phyloP scores from a whole-genome alignment of 2,797 vertebrate genomes.

The Brotogeris chrysoptera region DNA sequence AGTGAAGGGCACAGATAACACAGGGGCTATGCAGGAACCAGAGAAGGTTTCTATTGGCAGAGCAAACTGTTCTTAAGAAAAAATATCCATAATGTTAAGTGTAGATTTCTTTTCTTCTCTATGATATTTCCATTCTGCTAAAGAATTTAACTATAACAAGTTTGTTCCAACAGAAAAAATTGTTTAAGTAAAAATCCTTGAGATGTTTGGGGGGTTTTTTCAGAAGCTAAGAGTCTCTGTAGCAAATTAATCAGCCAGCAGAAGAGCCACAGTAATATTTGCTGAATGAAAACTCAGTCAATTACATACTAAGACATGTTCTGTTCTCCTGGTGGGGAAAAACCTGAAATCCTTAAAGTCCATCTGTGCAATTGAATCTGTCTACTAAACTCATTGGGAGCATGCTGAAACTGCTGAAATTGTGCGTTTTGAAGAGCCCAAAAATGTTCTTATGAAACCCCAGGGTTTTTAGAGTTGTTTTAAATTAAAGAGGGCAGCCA shows the following conservation, averaged over 20 bases:
- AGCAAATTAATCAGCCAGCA: slow-evolving; percentile 50
- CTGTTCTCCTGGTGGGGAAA: slow-evolving; percentile 2
- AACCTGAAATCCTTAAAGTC: not conserved
- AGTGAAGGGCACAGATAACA: not conserved
- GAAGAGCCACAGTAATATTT: slow-evolving; percentile 38
- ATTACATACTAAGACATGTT: slow-evolving; percentile 17
- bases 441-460: not conserved
- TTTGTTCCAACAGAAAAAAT: slow-evolving; percentile 27
- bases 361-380: not conserved
- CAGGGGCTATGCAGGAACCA: not conserved
- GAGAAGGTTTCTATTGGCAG: not conserved
- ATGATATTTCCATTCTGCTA: not conserved
- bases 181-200: slow-evolving; percentile 41
- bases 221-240: slow-evolving; percentile 26
- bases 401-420: not conserved
- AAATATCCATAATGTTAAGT: not conserved
- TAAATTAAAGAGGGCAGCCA: not conserved
- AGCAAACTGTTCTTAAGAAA: not conserved
- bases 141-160: not conserved
- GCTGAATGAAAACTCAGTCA: slow-evolving; percentile 54
- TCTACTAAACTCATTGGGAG: not conserved
- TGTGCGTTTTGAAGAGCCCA: not conserved
- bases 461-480: rapidly evolving
- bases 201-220: not conserved
- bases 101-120: not conserved